Conservation (phyloP, 2,113 vertebrate genomes). For the Callospermophilus lateralis region DNA sequence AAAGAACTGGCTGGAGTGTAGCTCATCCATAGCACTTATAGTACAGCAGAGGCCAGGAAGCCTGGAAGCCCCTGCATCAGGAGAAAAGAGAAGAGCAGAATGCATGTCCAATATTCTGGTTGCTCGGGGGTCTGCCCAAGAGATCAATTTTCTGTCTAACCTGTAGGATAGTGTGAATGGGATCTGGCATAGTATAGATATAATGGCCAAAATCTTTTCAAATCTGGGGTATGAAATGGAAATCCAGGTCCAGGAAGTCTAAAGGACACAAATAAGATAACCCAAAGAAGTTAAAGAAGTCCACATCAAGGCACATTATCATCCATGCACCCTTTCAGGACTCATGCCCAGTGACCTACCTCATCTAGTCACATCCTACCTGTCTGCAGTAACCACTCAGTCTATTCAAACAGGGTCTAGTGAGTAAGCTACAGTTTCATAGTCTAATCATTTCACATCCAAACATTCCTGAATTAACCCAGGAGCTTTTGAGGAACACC, state of each 20-base stretch:
- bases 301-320: too few relatives aligned
- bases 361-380: too few relatives aligned
- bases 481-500: too few relatives aligned
- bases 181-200: neutral
- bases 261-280: neutral
- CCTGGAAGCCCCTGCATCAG: neutral
- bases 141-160: neutral
- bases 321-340: too few relatives aligned
- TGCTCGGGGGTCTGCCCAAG: neutral
- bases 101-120: fast-evolving
- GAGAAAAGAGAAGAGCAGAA: neutral
- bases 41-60: neutral
- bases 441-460: too few relatives aligned
- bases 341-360: too few relatives aligned
- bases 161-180: neutral
- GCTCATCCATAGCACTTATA: neutral
- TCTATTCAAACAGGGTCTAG: too few relatives aligned
- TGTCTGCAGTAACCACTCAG: too few relatives aligned
- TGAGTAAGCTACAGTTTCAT: too few relatives aligned
- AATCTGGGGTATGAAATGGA: neutral
- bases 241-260: neutral
- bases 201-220: neutral
- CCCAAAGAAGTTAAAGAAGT: neutral
- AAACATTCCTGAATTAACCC: too few relatives aligned
- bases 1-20: neutral